Base-by-base conservation (phyloP, 2,888 invertebrate genomes). In the Lithophane semibrunnea region DNA sequence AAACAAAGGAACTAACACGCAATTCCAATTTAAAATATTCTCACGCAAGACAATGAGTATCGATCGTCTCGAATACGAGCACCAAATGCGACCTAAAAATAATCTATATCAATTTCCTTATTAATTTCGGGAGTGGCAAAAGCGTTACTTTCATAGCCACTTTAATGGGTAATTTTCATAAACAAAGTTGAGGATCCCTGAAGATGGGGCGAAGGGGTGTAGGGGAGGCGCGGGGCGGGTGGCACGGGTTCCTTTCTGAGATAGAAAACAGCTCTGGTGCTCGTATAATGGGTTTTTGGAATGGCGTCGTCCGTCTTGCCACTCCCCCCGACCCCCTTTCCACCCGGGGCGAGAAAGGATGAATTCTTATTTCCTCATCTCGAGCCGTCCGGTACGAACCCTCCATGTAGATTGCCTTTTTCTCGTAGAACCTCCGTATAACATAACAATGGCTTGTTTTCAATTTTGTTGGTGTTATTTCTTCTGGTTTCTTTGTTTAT, bases 251-350 rank as follows among this genome's bases (percentile, higher is more conserved):
- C 96, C 93, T 94, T 93, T 95, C 95, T 96, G 94, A 97, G 94
- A 94, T 95, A 96, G 95, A 97, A 97, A 97, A 97, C 97, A 97
- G 97, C 97, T 96, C 97, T 95, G 94, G 97, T 95, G 97, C 97
- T 97, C 97, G 97, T 97, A 97, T 97, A 97, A 97, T 97, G 97
- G 97, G 97, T 97, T 97, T 97, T 97, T 97, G 97, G 97, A 97
- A 97, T 97, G 97, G 97, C 97, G 97, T 97, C 97, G 97, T 97
- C 97, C 97, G 97, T 97, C 97, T 97, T 97, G 95, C 93, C 90
- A 91, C 91, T 88, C 89, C 89, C 88, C 89, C 90, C 90, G 87
- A 85, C 84, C 90, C 84, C 88, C 81, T 74, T 70, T 49, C 94
- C 89, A 91, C 92, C 92, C 94, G 91, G 92, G 93, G 94, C 95